phyloP scores from a whole-genome alignment of 2,888 invertebrate genomes.

The Callyntrura guangdongensis region DNA sequence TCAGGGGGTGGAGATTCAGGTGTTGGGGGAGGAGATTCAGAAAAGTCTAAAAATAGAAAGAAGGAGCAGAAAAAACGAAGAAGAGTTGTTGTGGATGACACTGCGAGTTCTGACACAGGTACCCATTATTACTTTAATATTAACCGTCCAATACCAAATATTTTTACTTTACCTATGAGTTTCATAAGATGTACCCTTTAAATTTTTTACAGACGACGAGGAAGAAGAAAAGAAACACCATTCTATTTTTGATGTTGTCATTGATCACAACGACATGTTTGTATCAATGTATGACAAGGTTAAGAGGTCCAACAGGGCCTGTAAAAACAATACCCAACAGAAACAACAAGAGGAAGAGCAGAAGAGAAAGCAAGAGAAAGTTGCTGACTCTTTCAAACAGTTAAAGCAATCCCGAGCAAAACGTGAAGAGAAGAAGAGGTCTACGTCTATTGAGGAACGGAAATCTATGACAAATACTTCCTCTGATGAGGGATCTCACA shows the following conservation, averaged over 20 bases:
- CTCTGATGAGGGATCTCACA: conserved; percentile 86
- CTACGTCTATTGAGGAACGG: conserved; percentile 94
- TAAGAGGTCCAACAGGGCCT: conserved; percentile 91
- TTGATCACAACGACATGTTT: conserved; percentile 89
- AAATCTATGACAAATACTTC: conserved; percentile 88
- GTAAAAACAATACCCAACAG: conserved; percentile 90
- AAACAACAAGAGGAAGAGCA: conserved; percentile 93
- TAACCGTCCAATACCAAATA: background rate
- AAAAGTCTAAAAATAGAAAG: conserved; percentile 83
- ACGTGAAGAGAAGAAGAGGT: conserved; percentile 95
- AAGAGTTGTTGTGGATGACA: conserved; percentile 83
- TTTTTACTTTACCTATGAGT: background rate
- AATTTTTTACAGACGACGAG: conserved; percentile 85
- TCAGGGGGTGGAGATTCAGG: conserved; percentile 83
- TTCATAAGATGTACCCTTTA: background rate
- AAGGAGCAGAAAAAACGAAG: conserved; percentile 83
- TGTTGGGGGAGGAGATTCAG: conserved; percentile 85
- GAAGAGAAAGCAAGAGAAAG: conserved; percentile 92
- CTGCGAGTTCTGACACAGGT: conserved; percentile 87
- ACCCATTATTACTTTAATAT: conserved; percentile 11
- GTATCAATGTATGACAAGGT: conserved; percentile 99
- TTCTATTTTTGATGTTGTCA: conserved; percentile 96
- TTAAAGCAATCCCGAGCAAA: conserved; percentile 94
- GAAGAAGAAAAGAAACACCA: conserved; percentile 90
- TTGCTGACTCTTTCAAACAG: conserved; percentile 95